Conservation (phyloP, 2,113 vertebrate species). For the Tenebrosternarchus preto region DNA sequence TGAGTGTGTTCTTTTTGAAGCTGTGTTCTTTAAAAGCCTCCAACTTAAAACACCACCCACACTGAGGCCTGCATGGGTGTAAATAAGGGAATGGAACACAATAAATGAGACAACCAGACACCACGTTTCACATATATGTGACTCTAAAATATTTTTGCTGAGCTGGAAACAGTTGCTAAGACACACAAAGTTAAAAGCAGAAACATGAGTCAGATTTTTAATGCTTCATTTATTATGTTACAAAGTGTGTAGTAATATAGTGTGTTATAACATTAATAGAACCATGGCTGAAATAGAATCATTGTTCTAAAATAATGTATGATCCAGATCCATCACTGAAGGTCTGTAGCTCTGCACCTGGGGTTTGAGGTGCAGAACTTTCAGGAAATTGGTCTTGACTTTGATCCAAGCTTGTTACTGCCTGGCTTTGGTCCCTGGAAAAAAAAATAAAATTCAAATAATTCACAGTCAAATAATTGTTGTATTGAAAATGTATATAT, state of each 20-base stretch:
- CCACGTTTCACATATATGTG: background rate
- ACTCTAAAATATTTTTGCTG: background rate
- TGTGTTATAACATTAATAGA: no score
- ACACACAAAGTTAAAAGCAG: no score
- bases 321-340: no score
- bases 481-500: background rate
- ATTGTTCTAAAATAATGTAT: no score
- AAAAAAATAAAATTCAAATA: background rate
- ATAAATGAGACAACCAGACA: background rate
- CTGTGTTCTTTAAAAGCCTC: slow-evolving; percentile 9
- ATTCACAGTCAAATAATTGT: no score
- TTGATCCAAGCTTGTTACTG: background rate
- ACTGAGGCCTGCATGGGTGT: background rate
- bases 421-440: slow-evolving; percentile 26
- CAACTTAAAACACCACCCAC: slow-evolving; percentile 38
- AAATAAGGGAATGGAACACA: background rate
- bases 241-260: no score
- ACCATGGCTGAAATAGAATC: no score
- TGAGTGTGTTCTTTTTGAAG: slow-evolving; percentile 24
- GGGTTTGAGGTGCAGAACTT: no score
- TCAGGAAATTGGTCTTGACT: background rate
- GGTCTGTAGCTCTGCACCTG: no score
- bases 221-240: no score
- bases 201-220: no score
- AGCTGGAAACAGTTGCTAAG: background rate